Evolutionary conservation across 2,797 vertebrate species (phyloP), one percentile per base, ranked within the genome.

Genomic region (Chelonia mydas): DNA sequence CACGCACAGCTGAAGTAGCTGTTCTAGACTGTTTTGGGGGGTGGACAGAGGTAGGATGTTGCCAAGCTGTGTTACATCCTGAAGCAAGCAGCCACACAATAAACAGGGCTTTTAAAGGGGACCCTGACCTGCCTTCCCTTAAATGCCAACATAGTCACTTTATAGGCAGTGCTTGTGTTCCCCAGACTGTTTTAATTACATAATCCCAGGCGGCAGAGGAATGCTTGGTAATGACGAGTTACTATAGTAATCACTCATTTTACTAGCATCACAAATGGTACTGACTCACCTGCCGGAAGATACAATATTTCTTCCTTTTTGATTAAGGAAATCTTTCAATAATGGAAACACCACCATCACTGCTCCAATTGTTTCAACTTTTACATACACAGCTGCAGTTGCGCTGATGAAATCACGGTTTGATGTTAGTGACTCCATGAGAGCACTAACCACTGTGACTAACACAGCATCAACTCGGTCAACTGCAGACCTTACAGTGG

Each of bases 211-310:
- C 49, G n/a, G 68, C 47, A 90, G 88, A 91, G 89, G 94, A 94
- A 98, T 94, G 97, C 97, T 96, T 98, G 93, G 94, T 98, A 98
- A 98, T 98, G 98, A 98, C 95, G 94, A 84, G 98, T 98, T 98
- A 97, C 98, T 97, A 98, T 98, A 97, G 98, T 98, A 98, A 98
- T 98, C 61, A 93, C 47, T 53, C 96, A 65, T 90, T 89, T 84
- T 74, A 81, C 89, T 76, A 83, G 54, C 85, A 45, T 55, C 57
- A 89, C 86, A 83, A 65, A 31, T 5, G 45, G 37, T 21, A 4
- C 41, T 0, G 28, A 76, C 72, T 78, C 78, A 49, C 54, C 61
- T 72, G 53, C n/a, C n/a, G 78, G 45, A 37, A 55, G 77, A 51
- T 33, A 51, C 47, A 31, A 15, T 6, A 7, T 33, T 78, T 47